Evolutionary conservation across 2,888 invertebrate genomes (phyloP), one percentile per base, ranked within the genome.

Genomic region (Andrena bucephala): DNA sequence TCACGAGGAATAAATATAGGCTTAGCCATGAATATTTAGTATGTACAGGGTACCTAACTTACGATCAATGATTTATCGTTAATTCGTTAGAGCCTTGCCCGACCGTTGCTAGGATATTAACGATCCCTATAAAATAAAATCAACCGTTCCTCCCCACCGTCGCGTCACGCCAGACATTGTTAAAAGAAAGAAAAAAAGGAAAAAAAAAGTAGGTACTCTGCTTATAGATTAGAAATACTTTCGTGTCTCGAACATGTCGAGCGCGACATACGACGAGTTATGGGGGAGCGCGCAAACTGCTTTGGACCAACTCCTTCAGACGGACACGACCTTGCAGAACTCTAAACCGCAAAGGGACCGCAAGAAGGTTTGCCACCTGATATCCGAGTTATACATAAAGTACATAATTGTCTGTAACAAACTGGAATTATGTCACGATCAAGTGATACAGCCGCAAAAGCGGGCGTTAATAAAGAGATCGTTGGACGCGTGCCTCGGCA

Each of bases 371-470:
- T 96, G 96, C 69, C 95, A 95, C 0, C 93, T 95, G 6, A 94
- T 97, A 0, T 96, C 96, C 24, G 96, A 96, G 77, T 94, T 99
- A 69, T 98, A 98, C 92, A 95, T 98, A 2, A 96, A 97, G 89
- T 99, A 99, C 91, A 97, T 98, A 5, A 94, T 96, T 31, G 95
- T 97, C 0, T 95, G 97, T 29, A 96, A 97, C 85, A 96, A 96
- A 88, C 93, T 99, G 8, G 97, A 98, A 90, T 95, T 96, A 75
- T 97, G 98, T 81, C 98, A 98, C 89, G 99, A 99, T 90, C 98
- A 98, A 94, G 95, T 98, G 89, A 95, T 98, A 54, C 99, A 99
- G 93, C 99, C 99, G 0, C 99, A 99, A 93, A 99, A 99, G 93
- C 95, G 98, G 42, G 93, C 96, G 67, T 95, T 99, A n/a, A 95